Conservation (phyloP, 2,797 vertebrate species). For the Phalanger gymnotis region DNA sequence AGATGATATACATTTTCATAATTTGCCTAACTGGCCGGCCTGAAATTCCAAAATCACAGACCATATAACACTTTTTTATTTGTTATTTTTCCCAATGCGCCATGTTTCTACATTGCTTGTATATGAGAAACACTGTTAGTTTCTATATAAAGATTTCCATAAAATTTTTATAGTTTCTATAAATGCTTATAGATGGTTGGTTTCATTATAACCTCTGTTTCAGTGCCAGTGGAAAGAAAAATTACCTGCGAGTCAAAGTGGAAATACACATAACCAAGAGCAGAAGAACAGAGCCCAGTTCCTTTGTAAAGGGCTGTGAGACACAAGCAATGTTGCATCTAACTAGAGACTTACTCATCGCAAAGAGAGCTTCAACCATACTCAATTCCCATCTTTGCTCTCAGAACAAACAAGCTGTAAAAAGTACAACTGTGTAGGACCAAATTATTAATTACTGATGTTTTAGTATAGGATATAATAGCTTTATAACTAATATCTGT, state of each 20-base stretch:
- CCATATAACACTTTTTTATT: slow-evolving; percentile 68
- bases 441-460: slow-evolving; percentile 67
- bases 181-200: slow-evolving; percentile 84
- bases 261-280: slow-evolving; percentile 71
- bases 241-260: slow-evolving; percentile 79
- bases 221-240: slow-evolving; percentile 82
- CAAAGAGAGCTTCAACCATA: slow-evolving; percentile 44
- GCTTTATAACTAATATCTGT: slow-evolving; percentile 57
- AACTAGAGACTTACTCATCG: slow-evolving; percentile 55
- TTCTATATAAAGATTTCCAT: slow-evolving; percentile 85
- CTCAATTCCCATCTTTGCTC: slow-evolving; percentile 24
- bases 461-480: slow-evolving; percentile 47
- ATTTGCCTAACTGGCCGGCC: slow-evolving; percentile 75
- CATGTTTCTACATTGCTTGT: slow-evolving; percentile 78
- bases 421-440: slow-evolving; percentile 67
- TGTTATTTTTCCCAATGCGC: slow-evolving; percentile 76
- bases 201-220: slow-evolving; percentile 82
- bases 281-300: slow-evolving; percentile 52
- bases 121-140: slow-evolving; percentile 81
- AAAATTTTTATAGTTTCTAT: slow-evolving; percentile 86
- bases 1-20: slow-evolving; percentile 69
- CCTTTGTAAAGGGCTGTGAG: slow-evolving; percentile 71
- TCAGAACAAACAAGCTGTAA: slow-evolving; percentile 68
- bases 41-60: slow-evolving; percentile 75
- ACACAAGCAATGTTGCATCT: slow-evolving; percentile 71